Evolutionary conservation across 2,797 vertebrate species (phyloP).

Genomic region (Coregonus sp.): DNA sequence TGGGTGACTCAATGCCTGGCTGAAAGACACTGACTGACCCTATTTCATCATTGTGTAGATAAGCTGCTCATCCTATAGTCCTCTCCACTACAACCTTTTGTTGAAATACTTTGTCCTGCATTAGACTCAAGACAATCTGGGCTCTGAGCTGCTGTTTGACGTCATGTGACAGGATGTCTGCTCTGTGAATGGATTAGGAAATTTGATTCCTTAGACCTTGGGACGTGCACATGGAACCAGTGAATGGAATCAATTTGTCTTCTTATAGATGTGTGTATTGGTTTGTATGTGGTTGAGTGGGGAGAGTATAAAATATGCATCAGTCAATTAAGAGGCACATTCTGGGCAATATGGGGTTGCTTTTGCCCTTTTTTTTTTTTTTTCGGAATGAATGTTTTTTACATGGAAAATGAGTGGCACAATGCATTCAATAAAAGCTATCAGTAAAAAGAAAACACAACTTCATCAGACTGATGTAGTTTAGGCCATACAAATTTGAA

Average conservation of each 20-base stretch:
- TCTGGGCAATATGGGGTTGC: neutral
- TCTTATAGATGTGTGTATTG: neutral
- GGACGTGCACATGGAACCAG: conserved; percentile 33
- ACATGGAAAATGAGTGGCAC: neutral
- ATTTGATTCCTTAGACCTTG: conserved; percentile 41
- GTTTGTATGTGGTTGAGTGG: neutral
- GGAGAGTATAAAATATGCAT: neutral
- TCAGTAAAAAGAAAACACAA: neutral
- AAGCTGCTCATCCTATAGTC: neutral
- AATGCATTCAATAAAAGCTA: too few species aligned
- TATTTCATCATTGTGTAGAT: neutral
- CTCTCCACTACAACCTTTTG: neutral
- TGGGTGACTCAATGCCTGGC: neutral
- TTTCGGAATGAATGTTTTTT: conserved; percentile 42
- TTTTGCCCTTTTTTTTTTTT: conserved; percentile 18
- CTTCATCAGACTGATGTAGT: too few species aligned
- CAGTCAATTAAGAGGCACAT: conserved; percentile 2
- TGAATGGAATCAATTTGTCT: neutral
- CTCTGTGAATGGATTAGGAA: conserved; percentile 42
- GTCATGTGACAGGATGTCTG: conserved; percentile 47
- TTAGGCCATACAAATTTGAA: too few species aligned
- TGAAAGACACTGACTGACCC: neutral
- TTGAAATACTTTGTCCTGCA: neutral
- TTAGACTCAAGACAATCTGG: conserved; percentile 1
- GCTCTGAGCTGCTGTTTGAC: conserved; percentile 3